These are phyloP conservation scores for Acrocephalus kingi DNA, from an alignment of 2,113 vertebrate species.

Conservation along the genomic window DNA sequence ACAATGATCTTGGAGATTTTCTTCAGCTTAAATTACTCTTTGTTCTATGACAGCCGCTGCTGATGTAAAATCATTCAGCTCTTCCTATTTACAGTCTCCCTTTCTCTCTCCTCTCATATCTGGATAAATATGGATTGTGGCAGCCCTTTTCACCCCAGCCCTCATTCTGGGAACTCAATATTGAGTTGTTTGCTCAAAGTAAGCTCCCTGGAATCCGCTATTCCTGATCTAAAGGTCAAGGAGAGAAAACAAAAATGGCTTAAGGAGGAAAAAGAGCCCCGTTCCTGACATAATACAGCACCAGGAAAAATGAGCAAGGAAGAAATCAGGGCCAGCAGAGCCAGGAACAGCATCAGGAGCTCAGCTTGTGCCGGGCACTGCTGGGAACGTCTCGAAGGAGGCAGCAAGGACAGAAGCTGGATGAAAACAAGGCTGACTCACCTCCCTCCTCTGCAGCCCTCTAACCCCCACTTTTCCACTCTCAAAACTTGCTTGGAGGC, in stretches of 20 bases:
- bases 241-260: neutral
- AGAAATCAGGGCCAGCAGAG: neutral
- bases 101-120: neutral
- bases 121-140: neutral
- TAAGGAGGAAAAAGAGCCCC: neutral
- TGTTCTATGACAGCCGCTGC: neutral
- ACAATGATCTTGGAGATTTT: neutral
- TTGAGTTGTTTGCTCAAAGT: constrained; percentile 6
- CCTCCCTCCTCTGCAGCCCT: neutral
- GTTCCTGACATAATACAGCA: neutral
- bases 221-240: constrained; percentile 28
- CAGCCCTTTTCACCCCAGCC: neutral
- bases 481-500: neutral
- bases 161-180: neutral
- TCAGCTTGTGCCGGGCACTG: neutral
- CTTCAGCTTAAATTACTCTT: neutral
- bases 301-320: neutral
- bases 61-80: neutral
- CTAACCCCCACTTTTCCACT: neutral
- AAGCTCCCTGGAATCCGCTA: neutral
- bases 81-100: neutral
- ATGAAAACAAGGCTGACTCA: neutral
- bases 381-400: neutral
- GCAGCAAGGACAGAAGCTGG: neutral
- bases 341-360: neutral